Conservation (phyloP, 2,113 vertebrate genomes). For the Propithecus coquereli region DNA sequence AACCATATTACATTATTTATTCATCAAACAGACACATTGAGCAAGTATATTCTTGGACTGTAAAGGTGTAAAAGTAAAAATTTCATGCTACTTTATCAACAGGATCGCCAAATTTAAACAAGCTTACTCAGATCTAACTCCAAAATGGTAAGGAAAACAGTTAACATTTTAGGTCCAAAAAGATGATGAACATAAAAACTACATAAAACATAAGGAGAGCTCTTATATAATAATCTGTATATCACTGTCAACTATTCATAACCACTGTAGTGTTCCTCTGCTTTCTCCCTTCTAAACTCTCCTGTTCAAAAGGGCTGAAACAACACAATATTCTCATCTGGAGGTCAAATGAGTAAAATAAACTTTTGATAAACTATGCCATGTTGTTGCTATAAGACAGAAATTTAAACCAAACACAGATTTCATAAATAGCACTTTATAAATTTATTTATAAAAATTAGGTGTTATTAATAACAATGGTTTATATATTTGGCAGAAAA, state of each 20-base stretch:
- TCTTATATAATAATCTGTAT: fast-evolving
- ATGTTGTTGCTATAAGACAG: neutral
- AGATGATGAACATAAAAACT: neutral
- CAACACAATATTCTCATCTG: neutral
- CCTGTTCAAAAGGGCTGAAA: neutral
- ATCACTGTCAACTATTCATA: fast-evolving
- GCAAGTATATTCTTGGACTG: neutral
- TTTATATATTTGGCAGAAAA: neutral
- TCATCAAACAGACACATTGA: neutral
- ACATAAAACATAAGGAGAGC: neutral
- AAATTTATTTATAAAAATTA: neutral
- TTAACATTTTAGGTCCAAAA: neutral
- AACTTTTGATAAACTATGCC: neutral
- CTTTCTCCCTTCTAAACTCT: fast-evolving
- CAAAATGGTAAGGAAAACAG: neutral
- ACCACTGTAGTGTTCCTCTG: fast-evolving
- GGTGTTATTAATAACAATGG: neutral
- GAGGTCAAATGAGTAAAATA: neutral
- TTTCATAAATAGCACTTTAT: neutral
- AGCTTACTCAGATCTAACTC: neutral
- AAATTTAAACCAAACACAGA: neutral
- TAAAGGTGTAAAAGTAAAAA: neutral
- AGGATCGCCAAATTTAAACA: neutral
- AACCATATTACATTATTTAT: neutral
- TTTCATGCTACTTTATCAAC: neutral